Conservation (phyloP, 2,113 vertebrate species). For the Cheirogaleus medius region DNA sequence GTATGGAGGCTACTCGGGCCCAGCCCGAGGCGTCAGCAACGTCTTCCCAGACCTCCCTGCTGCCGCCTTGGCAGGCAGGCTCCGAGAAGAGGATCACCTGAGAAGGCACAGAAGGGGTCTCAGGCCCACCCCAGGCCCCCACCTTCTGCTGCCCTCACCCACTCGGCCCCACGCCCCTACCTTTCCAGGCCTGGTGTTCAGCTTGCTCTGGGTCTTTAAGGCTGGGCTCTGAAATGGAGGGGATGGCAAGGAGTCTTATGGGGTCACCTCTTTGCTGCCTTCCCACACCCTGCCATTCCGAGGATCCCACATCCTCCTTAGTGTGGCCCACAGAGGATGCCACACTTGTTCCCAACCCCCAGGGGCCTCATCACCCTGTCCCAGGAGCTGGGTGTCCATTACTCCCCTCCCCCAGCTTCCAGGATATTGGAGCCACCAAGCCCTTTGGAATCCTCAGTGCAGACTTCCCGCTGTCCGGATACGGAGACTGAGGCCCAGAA, state of each 20-base stretch:
- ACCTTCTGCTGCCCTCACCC: fast-evolving
- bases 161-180: constrained; percentile 76
- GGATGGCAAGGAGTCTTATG: background rate
- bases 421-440: background rate
- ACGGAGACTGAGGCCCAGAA: background rate
- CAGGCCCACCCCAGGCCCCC: background rate
- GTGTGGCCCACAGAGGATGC: background rate
- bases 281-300: background rate
- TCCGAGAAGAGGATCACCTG: constrained; percentile 93
- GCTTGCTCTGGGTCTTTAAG: constrained; percentile 88
- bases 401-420: background rate
- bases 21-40: constrained; percentile 87
- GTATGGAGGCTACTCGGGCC: constrained; percentile 89
- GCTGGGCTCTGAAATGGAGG: constrained; percentile 74
- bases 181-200: constrained; percentile 95
- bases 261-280: background rate
- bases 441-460: background rate
- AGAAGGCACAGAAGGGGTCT: background rate
- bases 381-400: background rate
- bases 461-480: background rate
- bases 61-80: constrained; percentile 87
- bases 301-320: no score
- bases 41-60: constrained; percentile 89
- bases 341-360: background rate
- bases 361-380: background rate